Percentiles rank a stretch among this genome's conserved stretches.
phyloP scores from a whole-genome alignment of 2,797 vertebrate species.

The Aquila chrysaetos region DNA sequence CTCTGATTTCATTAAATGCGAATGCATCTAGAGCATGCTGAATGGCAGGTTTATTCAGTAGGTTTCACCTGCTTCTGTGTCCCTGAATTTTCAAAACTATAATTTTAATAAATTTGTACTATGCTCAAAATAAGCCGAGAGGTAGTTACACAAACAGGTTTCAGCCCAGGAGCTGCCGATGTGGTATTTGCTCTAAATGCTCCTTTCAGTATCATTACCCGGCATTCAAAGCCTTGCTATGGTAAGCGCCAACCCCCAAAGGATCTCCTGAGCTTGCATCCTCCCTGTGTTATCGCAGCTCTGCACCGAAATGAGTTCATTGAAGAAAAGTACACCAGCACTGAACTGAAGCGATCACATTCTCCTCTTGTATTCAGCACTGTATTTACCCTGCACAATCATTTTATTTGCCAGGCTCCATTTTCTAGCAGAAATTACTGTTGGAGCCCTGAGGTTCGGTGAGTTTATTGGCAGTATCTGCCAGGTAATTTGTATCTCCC shows the following conservation, averaged over 20 bases:
- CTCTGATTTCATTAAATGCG: not conserved
- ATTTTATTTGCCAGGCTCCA: not conserved
- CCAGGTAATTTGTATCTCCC: not conserved
- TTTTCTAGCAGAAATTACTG: not conserved
- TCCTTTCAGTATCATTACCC: not conserved
- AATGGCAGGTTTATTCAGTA: not conserved
- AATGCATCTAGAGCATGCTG: not conserved
- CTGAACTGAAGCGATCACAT: not conserved
- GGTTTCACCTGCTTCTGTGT: not conserved
- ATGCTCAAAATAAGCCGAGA: not conserved
- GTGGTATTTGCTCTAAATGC: not conserved
- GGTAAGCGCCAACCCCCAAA: accelerated
- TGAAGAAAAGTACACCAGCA: not conserved
- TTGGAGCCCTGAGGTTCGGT: not conserved
- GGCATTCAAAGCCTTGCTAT: accelerated
- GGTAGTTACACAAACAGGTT: not conserved
- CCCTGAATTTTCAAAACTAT: not conserved
- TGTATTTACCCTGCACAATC: not conserved
- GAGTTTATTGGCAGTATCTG: not conserved
- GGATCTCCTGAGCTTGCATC: not conserved
- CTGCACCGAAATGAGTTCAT: accelerated
- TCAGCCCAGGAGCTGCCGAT: not conserved
- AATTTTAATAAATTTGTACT: not conserved
- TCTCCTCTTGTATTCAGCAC: not conserved
- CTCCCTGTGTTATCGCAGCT: not conserved